phyloP scores from a whole-genome alignment of 2,888 invertebrate species.

The Rhodophaea formosa region DNA sequence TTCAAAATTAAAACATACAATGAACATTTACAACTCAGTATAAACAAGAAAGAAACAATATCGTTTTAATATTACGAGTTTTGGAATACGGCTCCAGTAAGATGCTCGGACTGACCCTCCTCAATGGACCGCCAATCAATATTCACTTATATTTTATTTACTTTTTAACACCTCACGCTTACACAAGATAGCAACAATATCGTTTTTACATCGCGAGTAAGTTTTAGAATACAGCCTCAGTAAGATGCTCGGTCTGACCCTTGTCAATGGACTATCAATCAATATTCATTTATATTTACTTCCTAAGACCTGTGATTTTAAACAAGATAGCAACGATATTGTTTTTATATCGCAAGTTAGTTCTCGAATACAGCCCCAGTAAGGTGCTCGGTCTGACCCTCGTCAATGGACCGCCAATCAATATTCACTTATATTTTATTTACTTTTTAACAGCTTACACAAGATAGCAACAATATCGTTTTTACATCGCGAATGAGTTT shows the following conservation, averaged over 20 bases:
- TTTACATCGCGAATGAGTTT: too few relatives aligned
- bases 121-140: constrained; percentile 57
- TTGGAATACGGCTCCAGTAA: not conserved
- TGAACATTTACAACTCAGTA: too few relatives aligned
- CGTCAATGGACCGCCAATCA: constrained; percentile 55
- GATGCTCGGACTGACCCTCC: constrained; percentile 44
- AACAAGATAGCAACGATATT: too few relatives aligned
- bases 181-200: not conserved
- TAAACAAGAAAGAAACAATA: not conserved
- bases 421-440: constrained; percentile 60
- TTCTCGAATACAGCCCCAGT: not conserved
- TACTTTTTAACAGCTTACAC: constrained; percentile 34
- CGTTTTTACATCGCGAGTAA: too few relatives aligned
- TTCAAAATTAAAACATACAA: too few relatives aligned
- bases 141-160: constrained; percentile 59
- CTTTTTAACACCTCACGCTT: constrained; percentile 28
- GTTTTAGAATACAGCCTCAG: too few relatives aligned
- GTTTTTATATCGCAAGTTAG: too few relatives aligned
- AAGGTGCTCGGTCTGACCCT: constrained; percentile 42
- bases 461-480: too few relatives aligned
- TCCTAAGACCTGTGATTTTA: too few relatives aligned
- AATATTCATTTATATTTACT: too few relatives aligned
- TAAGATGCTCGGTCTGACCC: too few relatives aligned
- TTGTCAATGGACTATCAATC: too few relatives aligned
- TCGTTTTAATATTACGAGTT: not conserved